phyloP scores from a whole-genome alignment of 2,113 vertebrate species.

The Daboia siamensis region DNA sequence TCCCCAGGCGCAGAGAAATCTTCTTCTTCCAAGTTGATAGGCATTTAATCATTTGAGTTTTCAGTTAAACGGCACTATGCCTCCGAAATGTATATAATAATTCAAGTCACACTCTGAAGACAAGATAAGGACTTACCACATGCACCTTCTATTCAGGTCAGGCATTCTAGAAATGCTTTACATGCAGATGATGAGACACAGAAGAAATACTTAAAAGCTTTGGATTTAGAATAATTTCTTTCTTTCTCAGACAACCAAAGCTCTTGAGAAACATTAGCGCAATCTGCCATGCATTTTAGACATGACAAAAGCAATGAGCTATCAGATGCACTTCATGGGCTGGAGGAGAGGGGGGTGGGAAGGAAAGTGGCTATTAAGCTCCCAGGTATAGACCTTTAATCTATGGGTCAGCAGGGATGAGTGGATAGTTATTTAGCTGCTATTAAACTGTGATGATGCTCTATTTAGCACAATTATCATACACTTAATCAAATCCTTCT shows the following conservation, averaged over 20 bases:
- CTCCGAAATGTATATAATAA: slow-evolving; percentile 39
- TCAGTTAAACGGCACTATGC: not conserved
- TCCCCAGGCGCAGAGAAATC: not conserved
- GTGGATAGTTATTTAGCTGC: slow-evolving; percentile 11
- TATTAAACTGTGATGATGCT: not conserved
- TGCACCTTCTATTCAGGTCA: slow-evolving; percentile 48
- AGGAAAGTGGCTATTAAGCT: not conserved
- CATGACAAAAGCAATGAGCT: slow-evolving; percentile 20
- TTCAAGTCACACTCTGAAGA: slow-evolving; percentile 45
- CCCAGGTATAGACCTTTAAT: slow-evolving; percentile 9
- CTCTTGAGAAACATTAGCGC: slow-evolving; percentile 35
- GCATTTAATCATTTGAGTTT: not conserved
- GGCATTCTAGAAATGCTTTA: slow-evolving; percentile 51
- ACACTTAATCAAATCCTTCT: slow-evolving; percentile 32
- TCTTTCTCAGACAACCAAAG: slow-evolving; percentile 17
- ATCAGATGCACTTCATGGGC: slow-evolving; percentile 7
- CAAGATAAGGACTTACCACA: slow-evolving; percentile 45
- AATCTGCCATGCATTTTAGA: slow-evolving; percentile 19
- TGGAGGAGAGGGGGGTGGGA: not conserved
- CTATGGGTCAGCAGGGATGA: not conserved
- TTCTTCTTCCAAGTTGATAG: not conserved
- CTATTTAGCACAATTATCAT: slow-evolving; percentile 19
- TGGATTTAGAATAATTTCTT: slow-evolving; percentile 8
- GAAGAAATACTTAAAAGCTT: slow-evolving; percentile 43
- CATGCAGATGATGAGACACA: slow-evolving; percentile 32